These are phyloP conservation scores for Hypselothyrea guttata DNA, from an alignment of 2,888 invertebrate species.

Conservation along the genomic window DNA sequence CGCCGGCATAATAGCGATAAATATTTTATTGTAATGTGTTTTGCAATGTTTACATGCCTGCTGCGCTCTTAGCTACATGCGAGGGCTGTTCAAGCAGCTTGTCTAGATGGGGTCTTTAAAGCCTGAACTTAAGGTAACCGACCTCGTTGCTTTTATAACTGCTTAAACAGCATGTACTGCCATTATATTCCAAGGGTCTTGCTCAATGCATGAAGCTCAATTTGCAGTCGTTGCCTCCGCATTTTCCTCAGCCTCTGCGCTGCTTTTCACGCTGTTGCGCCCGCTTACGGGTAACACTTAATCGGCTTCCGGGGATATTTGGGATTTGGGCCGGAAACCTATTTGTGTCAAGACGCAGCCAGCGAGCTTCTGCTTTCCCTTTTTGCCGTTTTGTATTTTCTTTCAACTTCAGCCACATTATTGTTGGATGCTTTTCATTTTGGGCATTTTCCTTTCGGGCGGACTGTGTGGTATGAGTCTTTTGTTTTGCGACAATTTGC, in stretches of 20 bases:
- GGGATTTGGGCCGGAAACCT: constrained; percentile 78
- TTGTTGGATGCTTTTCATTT: constrained; percentile 65
- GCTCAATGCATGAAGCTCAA: constrained; percentile 49
- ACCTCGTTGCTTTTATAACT: constrained; percentile 34
- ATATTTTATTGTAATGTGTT: constrained; percentile 78
- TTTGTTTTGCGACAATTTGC: constrained; percentile 73
- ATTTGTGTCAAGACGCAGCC: constrained; percentile 74
- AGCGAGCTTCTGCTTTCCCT: constrained; percentile 30
- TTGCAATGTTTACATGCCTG: constrained; percentile 68
- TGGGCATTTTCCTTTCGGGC: constrained; percentile 56
- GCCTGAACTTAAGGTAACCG: background rate
- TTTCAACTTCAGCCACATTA: background rate
- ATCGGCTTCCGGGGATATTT: constrained; percentile 78
- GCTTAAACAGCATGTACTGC: constrained; percentile 60
- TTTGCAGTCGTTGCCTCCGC: constrained; percentile 51
- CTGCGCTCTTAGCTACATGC: constrained; percentile 40
- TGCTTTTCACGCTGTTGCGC: constrained; percentile 68
- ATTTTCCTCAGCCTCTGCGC: constrained; percentile 21
- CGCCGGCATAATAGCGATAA: constrained; percentile 78
- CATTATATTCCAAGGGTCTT: constrained; percentile 52
- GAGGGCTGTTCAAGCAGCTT: constrained; percentile 22
- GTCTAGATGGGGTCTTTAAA: background rate
- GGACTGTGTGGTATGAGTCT: constrained; percentile 47
- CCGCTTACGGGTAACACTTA: constrained; percentile 75
- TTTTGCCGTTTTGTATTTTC: constrained; percentile 7